These are phyloP conservation scores for Lophius americanus DNA, from an alignment of 2,797 vertebrate genomes.

Conservation along the genomic window DNA sequence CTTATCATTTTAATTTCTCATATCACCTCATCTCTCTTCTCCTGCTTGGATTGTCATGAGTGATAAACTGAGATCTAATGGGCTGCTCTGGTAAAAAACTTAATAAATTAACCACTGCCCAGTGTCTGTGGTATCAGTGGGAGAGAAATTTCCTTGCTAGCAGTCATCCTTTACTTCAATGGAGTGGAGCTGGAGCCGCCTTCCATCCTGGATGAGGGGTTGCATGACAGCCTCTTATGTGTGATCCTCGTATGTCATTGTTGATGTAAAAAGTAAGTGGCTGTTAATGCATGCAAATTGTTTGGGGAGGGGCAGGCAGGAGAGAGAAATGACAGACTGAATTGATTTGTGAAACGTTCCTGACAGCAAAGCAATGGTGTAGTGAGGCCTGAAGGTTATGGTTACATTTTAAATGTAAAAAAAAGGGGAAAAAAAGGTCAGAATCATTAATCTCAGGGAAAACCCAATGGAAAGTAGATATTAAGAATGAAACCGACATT, in stretches of 20 bases:
- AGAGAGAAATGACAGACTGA: conserved; percentile 45
- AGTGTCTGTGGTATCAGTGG: conserved; percentile 50
- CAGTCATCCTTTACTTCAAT: conserved; percentile 51
- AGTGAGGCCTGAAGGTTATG: background rate
- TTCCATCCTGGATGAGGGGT: conserved; percentile 65
- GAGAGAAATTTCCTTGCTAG: conserved; percentile 48
- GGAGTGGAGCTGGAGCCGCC: conserved; percentile 49
- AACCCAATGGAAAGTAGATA: background rate
- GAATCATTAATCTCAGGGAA: background rate
- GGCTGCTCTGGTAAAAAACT: conserved; percentile 47
- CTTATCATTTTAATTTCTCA: conserved; percentile 12
- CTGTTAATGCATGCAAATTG: conserved; percentile 62
- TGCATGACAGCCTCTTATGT: conserved; percentile 57
- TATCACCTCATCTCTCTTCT: conserved; percentile 25
- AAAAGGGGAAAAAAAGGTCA: background rate
- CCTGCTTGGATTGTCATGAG: conserved; percentile 35
- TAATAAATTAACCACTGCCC: conserved; percentile 41
- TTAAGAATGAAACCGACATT: conserved; percentile 4
- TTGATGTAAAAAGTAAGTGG: conserved; percentile 58
- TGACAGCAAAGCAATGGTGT: conserved; percentile 20
- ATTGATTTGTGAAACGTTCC: conserved; percentile 48
- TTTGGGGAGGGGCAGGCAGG: conserved; percentile 31
- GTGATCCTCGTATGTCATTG: conserved; percentile 60
- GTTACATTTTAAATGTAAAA: conserved; percentile 7
- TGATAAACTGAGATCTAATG: conserved; percentile 60